These are phyloP conservation scores for Lepus townsendii DNA, from an alignment of 2,797 vertebrate genomes.

Conservation along the genomic window DNA sequence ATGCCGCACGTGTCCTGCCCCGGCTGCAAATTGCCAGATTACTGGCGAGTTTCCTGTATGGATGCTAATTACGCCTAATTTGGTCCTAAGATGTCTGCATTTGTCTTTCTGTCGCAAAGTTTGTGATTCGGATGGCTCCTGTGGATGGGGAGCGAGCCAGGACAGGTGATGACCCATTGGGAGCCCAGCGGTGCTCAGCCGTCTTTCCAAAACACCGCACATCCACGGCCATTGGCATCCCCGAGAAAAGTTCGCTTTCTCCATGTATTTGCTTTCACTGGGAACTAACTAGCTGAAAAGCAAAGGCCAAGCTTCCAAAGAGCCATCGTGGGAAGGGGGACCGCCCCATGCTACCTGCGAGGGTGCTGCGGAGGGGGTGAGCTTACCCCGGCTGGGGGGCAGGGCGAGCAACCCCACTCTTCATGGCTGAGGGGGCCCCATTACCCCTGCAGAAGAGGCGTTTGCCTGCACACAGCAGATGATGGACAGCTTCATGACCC, in stretches of 20 bases:
- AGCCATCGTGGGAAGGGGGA: neutral
- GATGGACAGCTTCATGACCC: neutral
- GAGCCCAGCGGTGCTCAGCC: slow-evolving; percentile 74
- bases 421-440: neutral
- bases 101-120: slow-evolving; percentile 89
- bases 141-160: slow-evolving; percentile 82
- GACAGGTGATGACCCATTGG: slow-evolving; percentile 82
- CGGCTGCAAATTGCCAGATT: slow-evolving; percentile 88
- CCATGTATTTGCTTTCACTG: slow-evolving; percentile 50
- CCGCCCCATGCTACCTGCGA: neutral
- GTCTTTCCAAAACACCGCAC: slow-evolving; percentile 64
- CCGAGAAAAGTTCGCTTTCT: slow-evolving; percentile 78
- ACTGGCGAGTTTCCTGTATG: slow-evolving; percentile 87
- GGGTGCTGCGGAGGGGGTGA: neutral
- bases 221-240: slow-evolving; percentile 67
- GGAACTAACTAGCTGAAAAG: slow-evolving; percentile 20
- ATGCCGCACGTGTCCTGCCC: slow-evolving; percentile 87
- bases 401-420: no score
- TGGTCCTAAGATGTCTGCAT: slow-evolving; percentile 88
- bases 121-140: slow-evolving; percentile 83
- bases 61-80: slow-evolving; percentile 89
- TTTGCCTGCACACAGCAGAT: neutral
- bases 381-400: neutral
- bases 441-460: neutral
- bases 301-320: slow-evolving; percentile 57